Evolutionary conservation across 2,797 vertebrate genomes (phyloP), one percentile per base, ranked within the genome.

Genomic region (Spinus olivaceus): DNA sequence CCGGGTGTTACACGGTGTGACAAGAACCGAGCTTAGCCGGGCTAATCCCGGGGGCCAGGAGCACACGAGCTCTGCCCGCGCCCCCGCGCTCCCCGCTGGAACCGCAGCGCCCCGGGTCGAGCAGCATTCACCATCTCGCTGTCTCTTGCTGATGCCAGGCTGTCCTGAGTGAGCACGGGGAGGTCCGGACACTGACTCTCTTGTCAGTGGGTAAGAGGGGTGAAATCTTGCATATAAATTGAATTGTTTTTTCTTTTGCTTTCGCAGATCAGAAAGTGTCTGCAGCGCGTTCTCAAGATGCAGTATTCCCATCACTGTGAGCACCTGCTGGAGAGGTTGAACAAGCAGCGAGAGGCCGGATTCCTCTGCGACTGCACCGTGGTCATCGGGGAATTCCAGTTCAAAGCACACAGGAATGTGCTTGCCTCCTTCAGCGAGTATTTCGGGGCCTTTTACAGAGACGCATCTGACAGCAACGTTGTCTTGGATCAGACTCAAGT

Each of bases 361-460:
- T 99, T 99, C 81, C 97, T 99, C 57, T 99, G 99, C 32, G 99
- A 99, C 97, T 98, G 99, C 84, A 99, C 99, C 14, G 97, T 99
- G n/a, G 97, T 98, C 42, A 99, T 99, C 70, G 98, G 98, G 9
- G 98, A 99, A 49, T 98, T 98, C 94, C 98, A 98, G 87, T 99
- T 99, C 98, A 98, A 98, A 93, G 99, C 99, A 4, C 99, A 99
- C 91, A 98, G 98, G 61, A 99, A 99, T 88, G 98, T 99, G 81
- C 98, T 99, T 35, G 99, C 99, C 3, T 99, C 99, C 0, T 99
- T 99, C 97, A 99, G 99, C 95, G 98, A 99, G 74, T 99, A 99
- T 97, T 99, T 99, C 86, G 98, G 98, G 47, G 97, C 98, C 1
- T 98, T 98, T 92, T 98, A 99, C n/a, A 98, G 98, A 20, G 98